Base-by-base conservation (phyloP, 2,888 invertebrate species). In the Lasius fuliginosus region DNA sequence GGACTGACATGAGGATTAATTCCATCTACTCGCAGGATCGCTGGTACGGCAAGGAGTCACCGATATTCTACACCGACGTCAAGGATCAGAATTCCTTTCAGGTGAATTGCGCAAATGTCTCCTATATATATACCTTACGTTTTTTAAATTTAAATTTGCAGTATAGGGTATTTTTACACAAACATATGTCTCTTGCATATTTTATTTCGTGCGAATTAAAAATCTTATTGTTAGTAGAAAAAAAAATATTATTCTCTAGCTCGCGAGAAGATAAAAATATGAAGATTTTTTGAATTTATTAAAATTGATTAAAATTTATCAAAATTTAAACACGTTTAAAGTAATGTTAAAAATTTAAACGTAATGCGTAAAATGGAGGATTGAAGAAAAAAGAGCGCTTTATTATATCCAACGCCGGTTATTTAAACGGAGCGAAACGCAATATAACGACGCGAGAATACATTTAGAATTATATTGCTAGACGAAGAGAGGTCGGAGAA, bases 11-110 rank as follows among this genome's bases (percentile, higher is more conserved):
- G 94, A 94, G 94, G 87, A 93, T 94, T 83, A 94, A 95, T 86
- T 94, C 94, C 33, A 94, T 95, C 79, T 95, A 94, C 87, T 94
- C 94, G 65, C 94, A 94, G 87, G 94, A 94, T 62, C 93, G 94
- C 67, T 94, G 94, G 94, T 91, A 91, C 49, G 86, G 87, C 69
- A 94, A 94, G 89, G 94, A 94, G 8, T 77, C 89, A 4, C 88
- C 93, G 65, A 92, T 93, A 58, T 93, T 94, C 86, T 90, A 92
- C 65, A 92, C 92, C 46, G 93, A 93, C 64, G 87, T 91, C 84
- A 93, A 94, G 87, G 93, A 94, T 83, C 92, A 92, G 64, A 90
- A 85, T 82, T 85, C 92, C 58, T 94, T 94, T 90, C 94, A 94
- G 92, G 94, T 94, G 82, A 91, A 92, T 65, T 49, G 11, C 1